A percentile compares a stretch with the other conserved stretches of the same genome.
Evolutionary conservation across 2,113 vertebrate genomes (phyloP).

Genomic region (Albula glossodonta): DNA sequence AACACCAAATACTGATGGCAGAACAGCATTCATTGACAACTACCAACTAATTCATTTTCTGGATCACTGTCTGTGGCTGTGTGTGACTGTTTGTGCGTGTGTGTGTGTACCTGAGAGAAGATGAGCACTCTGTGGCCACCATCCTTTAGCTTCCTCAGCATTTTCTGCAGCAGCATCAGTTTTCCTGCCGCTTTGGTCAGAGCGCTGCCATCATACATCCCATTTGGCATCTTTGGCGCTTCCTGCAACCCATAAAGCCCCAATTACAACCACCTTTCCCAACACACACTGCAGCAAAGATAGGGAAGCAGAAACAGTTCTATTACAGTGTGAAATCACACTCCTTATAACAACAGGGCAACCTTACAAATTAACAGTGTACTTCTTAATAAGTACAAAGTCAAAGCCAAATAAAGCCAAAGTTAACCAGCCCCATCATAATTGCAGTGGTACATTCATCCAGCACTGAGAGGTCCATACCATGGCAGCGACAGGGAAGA

Average conservation of each 20-base stretch:
- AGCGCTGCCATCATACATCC: conserved; percentile 93
- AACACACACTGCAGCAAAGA: neutral
- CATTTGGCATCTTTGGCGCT: conserved; percentile 96
- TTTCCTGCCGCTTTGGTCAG: conserved; percentile 93
- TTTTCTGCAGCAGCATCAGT: conserved; percentile 88
- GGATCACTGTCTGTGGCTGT: too few species aligned
- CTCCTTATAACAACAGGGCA: neutral
- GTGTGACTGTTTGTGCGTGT: neutral
- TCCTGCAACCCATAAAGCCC: conserved; percentile 68
- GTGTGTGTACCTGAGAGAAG: conserved; percentile 85
- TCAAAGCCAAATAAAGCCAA: neutral
- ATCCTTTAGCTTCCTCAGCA: conserved; percentile 92
- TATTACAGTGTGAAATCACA: neutral
- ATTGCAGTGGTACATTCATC: neutral
- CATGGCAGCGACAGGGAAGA: conserved; percentile 93
- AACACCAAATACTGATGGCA: too few species aligned
- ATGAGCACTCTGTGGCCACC: conserved; percentile 94
- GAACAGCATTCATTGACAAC: too few species aligned
- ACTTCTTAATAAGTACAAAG: too few species aligned
- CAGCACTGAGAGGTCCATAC: conserved; percentile 56
- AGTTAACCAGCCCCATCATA: neutral
- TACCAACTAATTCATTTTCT: too few species aligned
- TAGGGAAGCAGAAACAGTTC: neutral
- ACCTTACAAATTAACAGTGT: neutral
- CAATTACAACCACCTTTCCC: neutral